phyloP scores from a whole-genome alignment of 2,113 vertebrate genomes.

The Baryphthengus martii region DNA sequence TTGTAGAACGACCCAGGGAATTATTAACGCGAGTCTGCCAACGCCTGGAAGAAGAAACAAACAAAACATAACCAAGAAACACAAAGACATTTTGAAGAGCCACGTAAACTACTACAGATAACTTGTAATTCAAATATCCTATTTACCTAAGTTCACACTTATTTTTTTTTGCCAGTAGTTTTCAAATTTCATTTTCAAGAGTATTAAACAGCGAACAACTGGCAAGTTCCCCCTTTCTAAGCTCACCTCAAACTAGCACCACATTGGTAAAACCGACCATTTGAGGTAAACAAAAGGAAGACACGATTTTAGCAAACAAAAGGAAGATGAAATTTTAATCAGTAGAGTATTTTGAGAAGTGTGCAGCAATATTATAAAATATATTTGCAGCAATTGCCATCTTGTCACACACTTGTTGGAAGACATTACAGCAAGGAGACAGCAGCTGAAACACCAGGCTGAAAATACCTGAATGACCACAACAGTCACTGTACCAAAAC shows the following conservation, averaged over 20 bases:
- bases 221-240: background rate
- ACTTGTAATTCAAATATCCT: background rate
- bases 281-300: background rate
- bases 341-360: background rate
- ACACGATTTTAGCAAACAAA: background rate
- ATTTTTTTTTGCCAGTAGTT: background rate
- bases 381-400: background rate
- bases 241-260: background rate
- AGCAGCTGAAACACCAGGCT: background rate
- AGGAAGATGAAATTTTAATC: background rate
- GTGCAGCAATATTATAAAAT: background rate
- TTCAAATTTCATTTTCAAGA: background rate
- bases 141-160: background rate
- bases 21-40: constrained; percentile 80
- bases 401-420: background rate
- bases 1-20: constrained; percentile 95
- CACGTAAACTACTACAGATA: background rate
- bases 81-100: background rate
- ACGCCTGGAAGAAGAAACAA: constrained; percentile 65
- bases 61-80: background rate
- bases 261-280: background rate
- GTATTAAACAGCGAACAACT: background rate
- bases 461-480: background rate
- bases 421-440: background rate
- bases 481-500: background rate